Evolutionary conservation across 1,140 invertebrate species (phyloP).

Genomic region (Drosophila arawakana): DNA sequence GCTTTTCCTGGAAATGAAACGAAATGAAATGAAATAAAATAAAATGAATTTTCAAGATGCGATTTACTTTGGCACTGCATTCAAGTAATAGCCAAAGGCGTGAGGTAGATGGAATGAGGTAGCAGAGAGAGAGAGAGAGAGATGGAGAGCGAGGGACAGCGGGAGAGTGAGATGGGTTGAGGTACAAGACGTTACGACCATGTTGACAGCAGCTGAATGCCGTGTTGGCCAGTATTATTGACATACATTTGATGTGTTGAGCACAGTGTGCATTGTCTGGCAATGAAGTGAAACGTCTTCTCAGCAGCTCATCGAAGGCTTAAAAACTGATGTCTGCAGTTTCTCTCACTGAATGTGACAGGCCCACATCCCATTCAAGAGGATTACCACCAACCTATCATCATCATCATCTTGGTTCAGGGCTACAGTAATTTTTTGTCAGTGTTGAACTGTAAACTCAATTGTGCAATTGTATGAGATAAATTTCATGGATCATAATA

Average conservation of each 20-base stretch:
- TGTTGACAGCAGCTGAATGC: conserved; percentile 57
- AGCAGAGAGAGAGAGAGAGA: neutral
- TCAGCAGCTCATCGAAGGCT: conserved; percentile 5
- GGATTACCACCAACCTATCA: conserved; percentile 35
- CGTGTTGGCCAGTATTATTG: conserved; percentile 68
- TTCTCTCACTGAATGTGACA: conserved; percentile 24
- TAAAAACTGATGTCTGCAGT: conserved; percentile 8
- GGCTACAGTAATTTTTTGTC: conserved; percentile 7
- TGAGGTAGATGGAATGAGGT: conserved; percentile 13
- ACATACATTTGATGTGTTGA: conserved; percentile 67
- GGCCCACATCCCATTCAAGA: conserved; percentile 8
- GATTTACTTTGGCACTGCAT: conserved; percentile 55
- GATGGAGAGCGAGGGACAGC: neutral
- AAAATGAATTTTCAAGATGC: conserved; percentile 70
- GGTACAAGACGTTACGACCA: conserved; percentile 12
- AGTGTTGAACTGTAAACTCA: neutral
- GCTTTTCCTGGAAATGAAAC: conserved; percentile 51
- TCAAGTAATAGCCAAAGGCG: conserved; percentile 38
- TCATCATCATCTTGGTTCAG: conserved; percentile 19
- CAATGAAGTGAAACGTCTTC: conserved; percentile 23
- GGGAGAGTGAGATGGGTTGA: neutral
- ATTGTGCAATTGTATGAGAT: neutral
- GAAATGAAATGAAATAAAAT: conserved; percentile 18
- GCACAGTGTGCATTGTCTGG: conserved; percentile 46
- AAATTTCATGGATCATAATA: neutral